Conservation (phyloP, 1,140 invertebrate genomes). For the Chionoecetes opilio region DNA sequence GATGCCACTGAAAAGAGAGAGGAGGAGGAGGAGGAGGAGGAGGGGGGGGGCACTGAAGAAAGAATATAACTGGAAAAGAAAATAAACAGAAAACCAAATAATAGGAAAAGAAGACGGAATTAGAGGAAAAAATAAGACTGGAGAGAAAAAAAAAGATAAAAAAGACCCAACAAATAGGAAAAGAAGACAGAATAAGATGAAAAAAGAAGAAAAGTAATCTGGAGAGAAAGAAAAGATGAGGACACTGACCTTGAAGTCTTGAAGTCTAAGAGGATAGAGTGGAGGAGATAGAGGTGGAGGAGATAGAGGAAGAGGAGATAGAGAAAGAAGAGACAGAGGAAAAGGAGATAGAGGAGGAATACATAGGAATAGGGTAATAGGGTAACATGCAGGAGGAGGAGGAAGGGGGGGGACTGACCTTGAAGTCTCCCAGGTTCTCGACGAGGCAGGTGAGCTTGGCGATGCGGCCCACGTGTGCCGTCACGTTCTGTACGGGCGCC, state of each 20-base stretch:
- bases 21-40: neutral
- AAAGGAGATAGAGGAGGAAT: neutral
- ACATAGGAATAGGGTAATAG: no score
- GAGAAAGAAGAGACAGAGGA: neutral
- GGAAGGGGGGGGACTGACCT: neutral
- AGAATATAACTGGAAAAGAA: neutral
- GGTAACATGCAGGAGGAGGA: no score
- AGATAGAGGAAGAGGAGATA: neutral
- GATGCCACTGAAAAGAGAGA: neutral
- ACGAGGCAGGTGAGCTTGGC: conserved; percentile 52
- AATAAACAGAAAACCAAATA: neutral
- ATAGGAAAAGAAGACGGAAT: no score
- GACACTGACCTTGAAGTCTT: no score
- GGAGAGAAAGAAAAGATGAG: no score
- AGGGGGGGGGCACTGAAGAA: neutral
- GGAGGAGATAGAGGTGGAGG: neutral
- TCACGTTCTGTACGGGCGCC: conserved; percentile 47
- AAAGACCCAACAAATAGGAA: no score
- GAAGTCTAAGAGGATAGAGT: neutral
- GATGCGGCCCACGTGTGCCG: neutral
- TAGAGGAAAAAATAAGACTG: no score
- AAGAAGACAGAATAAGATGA: neutral
- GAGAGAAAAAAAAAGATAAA: no score
- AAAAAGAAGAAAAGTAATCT: neutral
- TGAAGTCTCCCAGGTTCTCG: conserved; percentile 40